Percentiles rank a stretch among this genome's conserved stretches.
phyloP scores from a whole-genome alignment of 2,888 invertebrate genomes.

The Cataglyphis albicans region DNA sequence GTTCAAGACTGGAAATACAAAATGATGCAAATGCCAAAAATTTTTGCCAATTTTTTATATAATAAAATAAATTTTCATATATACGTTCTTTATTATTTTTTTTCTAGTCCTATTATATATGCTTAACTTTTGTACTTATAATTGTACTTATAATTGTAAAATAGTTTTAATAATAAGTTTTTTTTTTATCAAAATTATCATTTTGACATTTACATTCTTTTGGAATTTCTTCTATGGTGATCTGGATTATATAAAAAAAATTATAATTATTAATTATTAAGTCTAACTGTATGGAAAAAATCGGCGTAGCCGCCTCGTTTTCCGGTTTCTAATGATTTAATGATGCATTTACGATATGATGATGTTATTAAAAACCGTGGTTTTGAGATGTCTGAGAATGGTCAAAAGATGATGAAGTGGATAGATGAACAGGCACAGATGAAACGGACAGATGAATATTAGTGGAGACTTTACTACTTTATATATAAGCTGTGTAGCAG shows the following conservation, averaged over 20 bases:
- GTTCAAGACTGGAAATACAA: neutral
- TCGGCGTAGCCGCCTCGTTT: constrained; percentile 28
- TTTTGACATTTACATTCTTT: neutral
- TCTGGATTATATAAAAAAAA: neutral
- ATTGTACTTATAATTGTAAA: neutral
- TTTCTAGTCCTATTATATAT: neutral
- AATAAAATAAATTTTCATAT: too few relatives aligned
- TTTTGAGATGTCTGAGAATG: constrained; percentile 41
- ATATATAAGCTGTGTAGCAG: constrained; percentile 45
- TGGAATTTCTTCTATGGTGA: neutral
- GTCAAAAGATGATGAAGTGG: constrained; percentile 44
- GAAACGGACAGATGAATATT: constrained; percentile 50
- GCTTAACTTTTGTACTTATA: neutral
- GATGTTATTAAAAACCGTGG: constrained; percentile 39
- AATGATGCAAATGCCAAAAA: neutral
- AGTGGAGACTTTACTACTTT: constrained; percentile 44
- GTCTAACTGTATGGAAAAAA: neutral
- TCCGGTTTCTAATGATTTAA: constrained; percentile 1
- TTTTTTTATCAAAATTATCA: neutral
- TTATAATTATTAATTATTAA: neutral
- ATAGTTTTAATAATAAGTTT: neutral
- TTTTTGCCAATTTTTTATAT: neutral
- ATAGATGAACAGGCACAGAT: constrained; percentile 55
- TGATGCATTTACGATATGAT: constrained; percentile 3
- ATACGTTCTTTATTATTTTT: neutral